phyloP scores from a whole-genome alignment of 2,797 vertebrate genomes.

The Sus cebifrons region DNA sequence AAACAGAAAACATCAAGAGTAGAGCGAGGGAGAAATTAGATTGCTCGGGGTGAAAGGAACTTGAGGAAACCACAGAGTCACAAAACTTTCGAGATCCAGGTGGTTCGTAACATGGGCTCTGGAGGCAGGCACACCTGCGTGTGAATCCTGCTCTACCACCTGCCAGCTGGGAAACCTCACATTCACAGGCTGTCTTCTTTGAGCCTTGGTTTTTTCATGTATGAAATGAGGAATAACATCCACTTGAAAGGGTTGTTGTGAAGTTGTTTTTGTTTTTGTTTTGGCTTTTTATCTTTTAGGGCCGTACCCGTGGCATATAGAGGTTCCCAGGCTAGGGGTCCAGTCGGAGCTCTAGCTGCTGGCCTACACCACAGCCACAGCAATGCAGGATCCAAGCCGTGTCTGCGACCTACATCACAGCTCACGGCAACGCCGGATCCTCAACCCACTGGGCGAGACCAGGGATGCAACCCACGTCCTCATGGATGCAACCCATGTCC shows the following conservation, averaged over 20 bases:
- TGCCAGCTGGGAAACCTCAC: neutral
- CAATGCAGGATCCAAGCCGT: too few relatives aligned
- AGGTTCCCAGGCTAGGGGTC: too few relatives aligned
- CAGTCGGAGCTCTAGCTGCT: too few relatives aligned
- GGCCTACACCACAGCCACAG: too few relatives aligned
- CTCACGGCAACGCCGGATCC: too few relatives aligned
- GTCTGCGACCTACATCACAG: too few relatives aligned
- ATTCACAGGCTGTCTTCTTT: neutral
- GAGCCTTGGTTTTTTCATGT: neutral
- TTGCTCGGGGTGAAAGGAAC: neutral
- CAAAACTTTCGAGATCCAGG: neutral
- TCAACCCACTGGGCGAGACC: too few relatives aligned
- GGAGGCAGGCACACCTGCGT: neutral
- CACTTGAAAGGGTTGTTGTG: neutral
- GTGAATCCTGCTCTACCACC: neutral
- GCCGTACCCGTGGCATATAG: too few relatives aligned
- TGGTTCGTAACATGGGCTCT: neutral
- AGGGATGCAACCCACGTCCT: too few relatives aligned
- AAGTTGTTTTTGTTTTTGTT: neutral
- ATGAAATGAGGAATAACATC: conserved; percentile 19
- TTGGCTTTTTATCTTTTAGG: too few relatives aligned
- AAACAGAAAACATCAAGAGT: neutral
- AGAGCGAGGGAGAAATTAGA: neutral
- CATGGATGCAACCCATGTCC: too few relatives aligned
- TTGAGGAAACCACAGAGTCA: neutral